Percentiles rank a stretch among this genome's conserved stretches.
phyloP scores from a whole-genome alignment of 2,113 vertebrate species.

The Rhabdomys dilectus region DNA sequence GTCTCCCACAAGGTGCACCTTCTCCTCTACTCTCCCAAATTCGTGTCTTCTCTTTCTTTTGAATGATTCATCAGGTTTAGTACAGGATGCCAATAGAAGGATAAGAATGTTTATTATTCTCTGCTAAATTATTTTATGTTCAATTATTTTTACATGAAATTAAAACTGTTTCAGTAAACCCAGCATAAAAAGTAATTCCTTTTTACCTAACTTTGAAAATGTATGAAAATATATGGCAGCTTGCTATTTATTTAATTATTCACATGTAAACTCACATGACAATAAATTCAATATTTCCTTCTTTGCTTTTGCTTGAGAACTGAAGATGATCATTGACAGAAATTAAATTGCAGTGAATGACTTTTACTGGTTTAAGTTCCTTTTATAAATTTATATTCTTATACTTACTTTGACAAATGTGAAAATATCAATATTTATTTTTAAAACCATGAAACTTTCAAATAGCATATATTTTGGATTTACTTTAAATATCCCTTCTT shows the following conservation, averaged over 20 bases:
- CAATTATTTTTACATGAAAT: neutral
- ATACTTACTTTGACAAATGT: neutral
- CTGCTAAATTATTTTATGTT: no score
- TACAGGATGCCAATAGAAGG: neutral
- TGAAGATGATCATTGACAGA: neutral
- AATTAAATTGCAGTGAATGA: neutral
- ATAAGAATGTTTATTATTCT: neutral
- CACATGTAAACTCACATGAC: neutral
- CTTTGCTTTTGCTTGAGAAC: neutral
- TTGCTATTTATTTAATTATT: neutral
- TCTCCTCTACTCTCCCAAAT: neutral
- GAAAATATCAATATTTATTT: neutral
- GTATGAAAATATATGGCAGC: neutral
- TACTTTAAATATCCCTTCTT: neutral
- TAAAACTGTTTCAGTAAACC: neutral
- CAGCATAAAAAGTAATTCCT: neutral
- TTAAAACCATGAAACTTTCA: neutral
- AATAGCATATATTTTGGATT: neutral
- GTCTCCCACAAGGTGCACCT: neutral
- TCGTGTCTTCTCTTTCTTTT: neutral
- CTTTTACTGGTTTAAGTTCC: no score
- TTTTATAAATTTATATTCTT: neutral
- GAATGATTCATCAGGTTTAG: neutral
- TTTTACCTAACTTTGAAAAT: constrained; percentile 22
- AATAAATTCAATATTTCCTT: neutral